These are phyloP conservation scores for Sinocyclocheilus maitianheensis DNA, from an alignment of 2,113 vertebrate species.

Conservation along the genomic window DNA sequence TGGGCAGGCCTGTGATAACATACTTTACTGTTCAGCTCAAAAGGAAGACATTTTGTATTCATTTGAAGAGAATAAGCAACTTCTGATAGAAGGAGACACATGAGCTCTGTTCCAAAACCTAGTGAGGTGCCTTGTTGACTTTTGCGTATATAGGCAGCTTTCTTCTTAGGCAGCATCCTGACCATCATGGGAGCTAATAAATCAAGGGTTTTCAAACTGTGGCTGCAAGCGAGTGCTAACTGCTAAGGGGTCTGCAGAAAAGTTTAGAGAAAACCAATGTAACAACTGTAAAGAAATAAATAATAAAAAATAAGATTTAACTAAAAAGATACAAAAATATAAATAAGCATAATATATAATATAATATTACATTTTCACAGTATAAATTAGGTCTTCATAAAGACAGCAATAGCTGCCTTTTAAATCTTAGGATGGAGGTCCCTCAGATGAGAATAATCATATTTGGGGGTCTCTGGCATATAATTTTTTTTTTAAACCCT, in stretches of 20 bases:
- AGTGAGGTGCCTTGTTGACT: not conserved
- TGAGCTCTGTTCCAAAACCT: not conserved
- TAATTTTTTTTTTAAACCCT: no score
- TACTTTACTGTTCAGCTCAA: slow-evolving; percentile 73
- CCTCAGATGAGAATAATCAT: no score
- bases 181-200: not conserved
- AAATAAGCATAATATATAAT: no score
- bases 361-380: no score
- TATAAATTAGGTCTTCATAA: no score
- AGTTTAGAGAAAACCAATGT: not conserved
- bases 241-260: not conserved
- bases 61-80: slow-evolving; percentile 65
- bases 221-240: not conserved
- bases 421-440: no score
- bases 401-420: no score
- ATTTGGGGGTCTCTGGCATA: no score
- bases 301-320: not conserved
- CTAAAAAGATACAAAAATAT: not conserved
- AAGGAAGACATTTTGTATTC: slow-evolving; percentile 78
- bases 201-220: not conserved
- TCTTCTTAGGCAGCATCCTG: not conserved
- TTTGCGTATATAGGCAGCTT: not conserved
- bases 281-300: not conserved
- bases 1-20: slow-evolving; percentile 69
- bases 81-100: slow-evolving; percentile 54